Conservation (phyloP, 2,888 invertebrate genomes). For the Bhutanitis thaidina region DNA sequence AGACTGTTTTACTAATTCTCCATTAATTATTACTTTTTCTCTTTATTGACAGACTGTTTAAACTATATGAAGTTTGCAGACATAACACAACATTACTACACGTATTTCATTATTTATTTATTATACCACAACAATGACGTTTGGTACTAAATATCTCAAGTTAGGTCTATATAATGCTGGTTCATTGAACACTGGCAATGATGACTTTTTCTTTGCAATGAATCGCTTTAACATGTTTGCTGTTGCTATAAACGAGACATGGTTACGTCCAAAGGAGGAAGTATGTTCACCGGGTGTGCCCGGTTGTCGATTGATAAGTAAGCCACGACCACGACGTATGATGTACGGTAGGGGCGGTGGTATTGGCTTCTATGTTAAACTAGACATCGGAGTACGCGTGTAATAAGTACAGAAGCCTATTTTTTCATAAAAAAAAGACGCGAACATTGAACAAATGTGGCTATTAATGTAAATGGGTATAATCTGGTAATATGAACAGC, state of each 20-base stretch:
- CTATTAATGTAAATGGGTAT: background rate
- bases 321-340: background rate
- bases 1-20: too few species aligned
- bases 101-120: too few species aligned
- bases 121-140: background rate
- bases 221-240: slow-evolving; percentile 18
- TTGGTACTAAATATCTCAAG: background rate
- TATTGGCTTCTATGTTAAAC: slow-evolving; percentile 22
- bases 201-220: slow-evolving; percentile 14
- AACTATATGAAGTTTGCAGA: too few species aligned
- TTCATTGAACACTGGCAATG: slow-evolving; percentile 25
- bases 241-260: slow-evolving; percentile 30
- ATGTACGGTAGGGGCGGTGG: background rate
- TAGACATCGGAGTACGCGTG: background rate
- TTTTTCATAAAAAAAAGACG: too few species aligned
- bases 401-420: background rate
- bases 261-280: slow-evolving; percentile 27
- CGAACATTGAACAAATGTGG: slow-evolving; percentile 14
- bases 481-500: slow-evolving; percentile 24
- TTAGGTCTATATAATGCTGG: slow-evolving; percentile 24
- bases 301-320: slow-evolving; percentile 25
- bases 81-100: too few species aligned
- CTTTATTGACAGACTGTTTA: too few species aligned
- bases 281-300: slow-evolving; percentile 18
- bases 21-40: too few species aligned